Evolutionary conservation across 1,140 invertebrate species (phyloP).

Genomic region (Arion vulgaris): DNA sequence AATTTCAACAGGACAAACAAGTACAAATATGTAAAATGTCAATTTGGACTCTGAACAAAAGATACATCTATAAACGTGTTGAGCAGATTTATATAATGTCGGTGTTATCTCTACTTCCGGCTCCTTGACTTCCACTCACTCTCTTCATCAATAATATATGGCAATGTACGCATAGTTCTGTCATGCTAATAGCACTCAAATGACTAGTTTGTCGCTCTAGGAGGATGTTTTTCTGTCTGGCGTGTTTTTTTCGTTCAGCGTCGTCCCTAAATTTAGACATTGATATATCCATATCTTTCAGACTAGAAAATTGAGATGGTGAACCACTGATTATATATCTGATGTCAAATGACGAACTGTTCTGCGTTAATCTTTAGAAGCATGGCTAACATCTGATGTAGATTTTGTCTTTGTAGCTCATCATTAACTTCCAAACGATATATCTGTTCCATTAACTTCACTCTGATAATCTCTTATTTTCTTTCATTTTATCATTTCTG

Average conservation of each 20-base stretch:
- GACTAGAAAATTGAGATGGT: background rate
- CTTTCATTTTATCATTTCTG: background rate
- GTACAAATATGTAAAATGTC: too few species aligned
- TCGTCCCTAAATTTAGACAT: background rate
- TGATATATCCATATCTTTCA: background rate
- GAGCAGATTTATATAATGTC: too few species aligned
- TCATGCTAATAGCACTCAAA: constrained; percentile 11
- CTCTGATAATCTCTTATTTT: background rate
- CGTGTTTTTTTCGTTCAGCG: background rate
- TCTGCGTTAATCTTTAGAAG: background rate
- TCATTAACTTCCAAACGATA: background rate
- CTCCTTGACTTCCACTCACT: too few species aligned
- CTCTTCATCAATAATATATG: too few species aligned
- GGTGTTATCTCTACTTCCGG: too few species aligned
- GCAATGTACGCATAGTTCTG: too few species aligned
- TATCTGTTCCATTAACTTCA: background rate
- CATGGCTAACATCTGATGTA: background rate
- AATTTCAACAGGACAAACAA: too few species aligned
- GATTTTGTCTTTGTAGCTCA: background rate
- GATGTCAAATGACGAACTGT: background rate
- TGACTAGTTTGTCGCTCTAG: constrained; percentile 12
- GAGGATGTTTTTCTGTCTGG: background rate
- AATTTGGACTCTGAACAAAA: too few species aligned
- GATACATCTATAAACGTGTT: too few species aligned
- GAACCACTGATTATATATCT: background rate